Percentiles rank a stretch among this genome's conserved stretches.
Evolutionary conservation across 1,140 invertebrate species (phyloP).

Genomic region (Monochamus saltuarius): DNA sequence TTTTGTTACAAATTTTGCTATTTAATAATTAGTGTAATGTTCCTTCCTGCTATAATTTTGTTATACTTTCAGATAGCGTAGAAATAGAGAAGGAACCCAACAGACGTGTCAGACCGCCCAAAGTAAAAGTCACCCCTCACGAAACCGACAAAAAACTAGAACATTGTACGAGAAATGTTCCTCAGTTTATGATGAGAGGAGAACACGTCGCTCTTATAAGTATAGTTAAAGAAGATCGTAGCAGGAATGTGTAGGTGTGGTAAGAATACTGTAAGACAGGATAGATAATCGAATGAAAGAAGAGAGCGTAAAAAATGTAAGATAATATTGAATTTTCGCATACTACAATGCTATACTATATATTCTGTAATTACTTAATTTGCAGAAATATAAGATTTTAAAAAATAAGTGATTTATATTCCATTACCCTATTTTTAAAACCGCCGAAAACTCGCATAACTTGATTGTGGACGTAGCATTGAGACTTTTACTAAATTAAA

Average conservation of each 20-base stretch:
- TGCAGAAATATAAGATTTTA: neutral
- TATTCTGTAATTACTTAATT: no score
- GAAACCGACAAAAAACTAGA: slow-evolving; percentile 59
- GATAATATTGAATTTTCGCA: neutral
- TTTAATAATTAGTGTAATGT: no score
- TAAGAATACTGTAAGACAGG: slow-evolving; percentile 10
- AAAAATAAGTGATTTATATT: neutral
- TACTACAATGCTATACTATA: no score
- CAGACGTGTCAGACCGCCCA: slow-evolving; percentile 35
- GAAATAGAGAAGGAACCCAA: neutral
- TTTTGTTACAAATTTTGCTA: no score
- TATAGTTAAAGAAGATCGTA: neutral
- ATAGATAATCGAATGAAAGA: neutral
- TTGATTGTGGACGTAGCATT: no score
- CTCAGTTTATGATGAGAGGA: slow-evolving; percentile 79
- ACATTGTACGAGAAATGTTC: slow-evolving; percentile 71
- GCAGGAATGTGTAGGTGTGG: neutral
- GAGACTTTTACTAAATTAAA: neutral
- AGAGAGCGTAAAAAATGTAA: neutral
- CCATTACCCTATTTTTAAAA: neutral
- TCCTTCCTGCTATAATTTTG: neutral
- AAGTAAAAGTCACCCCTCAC: slow-evolving; percentile 26
- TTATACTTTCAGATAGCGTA: slow-evolving; percentile 17
- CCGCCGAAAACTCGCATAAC: neutral
- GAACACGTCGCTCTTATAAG: slow-evolving; percentile 73